Conservation (phyloP, 2,113 vertebrate species). For the Glaucidium brasilianum region DNA sequence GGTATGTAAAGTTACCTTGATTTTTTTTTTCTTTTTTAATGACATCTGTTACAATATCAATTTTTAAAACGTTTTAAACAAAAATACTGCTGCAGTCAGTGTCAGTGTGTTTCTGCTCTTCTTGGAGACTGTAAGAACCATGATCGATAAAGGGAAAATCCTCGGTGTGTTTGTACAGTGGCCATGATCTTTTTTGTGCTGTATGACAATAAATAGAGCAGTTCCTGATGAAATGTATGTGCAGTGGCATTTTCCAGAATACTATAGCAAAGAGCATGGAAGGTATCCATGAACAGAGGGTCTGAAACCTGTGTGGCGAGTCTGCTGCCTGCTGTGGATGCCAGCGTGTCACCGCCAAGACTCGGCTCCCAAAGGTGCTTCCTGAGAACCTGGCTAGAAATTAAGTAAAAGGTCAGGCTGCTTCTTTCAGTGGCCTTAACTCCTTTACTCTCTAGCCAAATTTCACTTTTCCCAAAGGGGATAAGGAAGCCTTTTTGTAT, state of each 20-base stretch:
- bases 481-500: not conserved
- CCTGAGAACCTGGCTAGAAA: not conserved
- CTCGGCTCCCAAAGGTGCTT: not conserved
- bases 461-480: not conserved
- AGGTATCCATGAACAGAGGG: too few relatives aligned
- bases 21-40: not conserved
- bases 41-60: not conserved
- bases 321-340: too few relatives aligned
- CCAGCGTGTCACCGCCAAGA: rapidly evolving
- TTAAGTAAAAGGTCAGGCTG: not conserved
- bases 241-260: not conserved
- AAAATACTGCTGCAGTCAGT: not conserved
- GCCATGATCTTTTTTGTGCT: not conserved
- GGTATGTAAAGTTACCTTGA: rapidly evolving
- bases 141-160: not conserved
- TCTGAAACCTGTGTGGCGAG: not conserved
- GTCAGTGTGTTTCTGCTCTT: not conserved
- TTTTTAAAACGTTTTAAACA: not conserved
- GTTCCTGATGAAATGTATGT: not conserved
- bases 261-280: too few relatives aligned
- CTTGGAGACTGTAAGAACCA: not conserved
- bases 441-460: not conserved
- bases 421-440: not conserved
- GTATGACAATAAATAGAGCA: rapidly evolving
- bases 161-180: not conserved